These are phyloP conservation scores for Pyrocoelia pectoralis DNA, from an alignment of 2,888 invertebrate species.

Conservation along the genomic window DNA sequence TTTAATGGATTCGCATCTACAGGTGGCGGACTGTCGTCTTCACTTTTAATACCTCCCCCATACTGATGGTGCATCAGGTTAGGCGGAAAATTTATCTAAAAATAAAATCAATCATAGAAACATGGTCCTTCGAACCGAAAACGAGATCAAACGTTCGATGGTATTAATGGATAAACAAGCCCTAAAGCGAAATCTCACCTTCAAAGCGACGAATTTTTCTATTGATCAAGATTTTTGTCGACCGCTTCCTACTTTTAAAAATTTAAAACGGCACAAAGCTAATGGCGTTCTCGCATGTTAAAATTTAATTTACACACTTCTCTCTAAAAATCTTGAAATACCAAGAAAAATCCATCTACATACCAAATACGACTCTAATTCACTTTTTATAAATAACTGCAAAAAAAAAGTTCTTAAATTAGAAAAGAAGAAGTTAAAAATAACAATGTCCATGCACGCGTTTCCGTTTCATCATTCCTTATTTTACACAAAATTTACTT, in stretches of 20 bases:
- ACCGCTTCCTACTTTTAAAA: too few species aligned
- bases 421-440: conserved; percentile 23
- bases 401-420: conserved; percentile 15
- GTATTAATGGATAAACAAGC: conserved; percentile 7
- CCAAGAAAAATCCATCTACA: not conserved
- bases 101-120: conserved; percentile 10
- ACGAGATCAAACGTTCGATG: not conserved
- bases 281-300: conserved; percentile 30
- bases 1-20: conserved; percentile 56
- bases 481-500: not conserved
- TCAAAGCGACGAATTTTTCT: conserved; percentile 9
- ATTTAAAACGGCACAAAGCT: too few species aligned
- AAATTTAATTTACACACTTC: conserved; percentile 29
- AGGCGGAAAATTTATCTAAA: conserved; percentile 61
- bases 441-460: conserved; percentile 28
- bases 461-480: conserved; percentile 22
- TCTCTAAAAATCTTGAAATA: not conserved
- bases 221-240: too few species aligned
- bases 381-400: conserved; percentile 12
- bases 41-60: conserved; percentile 58
- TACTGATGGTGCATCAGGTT: conserved; percentile 54
- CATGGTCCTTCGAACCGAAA: not conserved
- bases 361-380: conserved; percentile 20
- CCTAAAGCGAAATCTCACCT: conserved; percentile 2
- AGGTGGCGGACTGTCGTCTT: conserved; percentile 56